These are phyloP conservation scores for Clarias macrocephalus DNA, from an alignment of 2,113 vertebrate species.

Conservation along the genomic window DNA sequence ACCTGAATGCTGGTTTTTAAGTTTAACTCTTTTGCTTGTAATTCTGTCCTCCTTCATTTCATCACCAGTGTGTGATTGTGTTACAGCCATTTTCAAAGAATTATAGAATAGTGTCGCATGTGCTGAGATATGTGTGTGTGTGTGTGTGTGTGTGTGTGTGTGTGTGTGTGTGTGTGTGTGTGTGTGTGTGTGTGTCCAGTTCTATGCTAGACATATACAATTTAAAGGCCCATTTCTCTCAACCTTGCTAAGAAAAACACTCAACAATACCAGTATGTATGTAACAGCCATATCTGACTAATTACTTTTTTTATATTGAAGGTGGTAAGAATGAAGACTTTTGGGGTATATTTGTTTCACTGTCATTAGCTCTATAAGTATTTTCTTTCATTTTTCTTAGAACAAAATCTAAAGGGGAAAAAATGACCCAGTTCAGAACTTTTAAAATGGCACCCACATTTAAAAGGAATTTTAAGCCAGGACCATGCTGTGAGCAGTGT, in stretches of 20 bases:
- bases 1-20: slow-evolving; percentile 1
- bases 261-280: neutral
- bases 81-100: neutral
- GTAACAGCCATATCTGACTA: neutral
- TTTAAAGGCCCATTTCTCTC: neutral
- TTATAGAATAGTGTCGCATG: too few species aligned
- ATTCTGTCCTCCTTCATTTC: slow-evolving; percentile 19
- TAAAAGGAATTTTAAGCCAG: too few species aligned
- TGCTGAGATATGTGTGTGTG: neutral
- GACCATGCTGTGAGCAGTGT: neutral
- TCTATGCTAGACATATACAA: neutral
- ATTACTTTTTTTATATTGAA: neutral
- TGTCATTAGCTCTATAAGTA: neutral
- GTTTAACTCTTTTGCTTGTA: slow-evolving; percentile 28
- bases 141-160: neutral
- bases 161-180: neutral
- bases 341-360: neutral
- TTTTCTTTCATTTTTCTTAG: neutral
- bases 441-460: neutral
- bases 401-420: neutral
- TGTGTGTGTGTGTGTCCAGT: neutral
- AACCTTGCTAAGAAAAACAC: neutral
- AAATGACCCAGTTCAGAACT: neutral
- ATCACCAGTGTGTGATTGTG: neutral
- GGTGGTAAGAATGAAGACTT: neutral